These are phyloP conservation scores for Aphis craccivora DNA, from an alignment of 1,140 invertebrate species.

Conservation along the genomic window DNA sequence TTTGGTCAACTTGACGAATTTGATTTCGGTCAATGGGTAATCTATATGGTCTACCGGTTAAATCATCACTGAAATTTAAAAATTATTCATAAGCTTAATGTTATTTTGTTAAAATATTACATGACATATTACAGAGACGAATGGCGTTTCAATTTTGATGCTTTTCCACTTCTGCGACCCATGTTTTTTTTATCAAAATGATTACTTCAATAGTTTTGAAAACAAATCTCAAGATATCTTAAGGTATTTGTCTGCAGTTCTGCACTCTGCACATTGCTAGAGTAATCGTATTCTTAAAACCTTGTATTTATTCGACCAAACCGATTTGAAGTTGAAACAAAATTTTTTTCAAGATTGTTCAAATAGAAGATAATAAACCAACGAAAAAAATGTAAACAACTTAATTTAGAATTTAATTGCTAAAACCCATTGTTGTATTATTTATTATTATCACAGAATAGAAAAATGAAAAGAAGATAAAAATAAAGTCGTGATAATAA, in stretches of 20 bases:
- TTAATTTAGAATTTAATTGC: not conserved
- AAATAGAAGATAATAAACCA: not conserved
- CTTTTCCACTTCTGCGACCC: conserved; percentile 46
- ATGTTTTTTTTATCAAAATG: not conserved
- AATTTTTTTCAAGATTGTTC: not conserved
- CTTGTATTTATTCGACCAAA: not conserved
- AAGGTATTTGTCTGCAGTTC: not conserved
- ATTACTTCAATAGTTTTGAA: not conserved
- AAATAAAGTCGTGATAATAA: not conserved
- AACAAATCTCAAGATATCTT: not conserved
- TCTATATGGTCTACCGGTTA: conserved; percentile 46
- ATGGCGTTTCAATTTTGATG: conserved; percentile 47
- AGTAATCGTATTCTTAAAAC: not conserved
- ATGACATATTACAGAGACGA: conserved; percentile 43
- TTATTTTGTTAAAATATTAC: not conserved
- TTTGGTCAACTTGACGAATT: conserved; percentile 34
- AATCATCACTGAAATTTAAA: conserved; percentile 47
- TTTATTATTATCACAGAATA: not conserved
- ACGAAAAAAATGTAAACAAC: not conserved
- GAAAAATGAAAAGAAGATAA: not conserved
- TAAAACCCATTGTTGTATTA: not conserved
- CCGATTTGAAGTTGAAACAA: not conserved
- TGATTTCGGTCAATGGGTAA: conserved; percentile 48
- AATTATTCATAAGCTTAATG: not conserved
- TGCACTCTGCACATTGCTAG: not conserved